Evolutionary conservation across 2,797 vertebrate species (phyloP), one percentile per base, ranked within the genome.

Genomic region (Hemitrygon akajei): DNA sequence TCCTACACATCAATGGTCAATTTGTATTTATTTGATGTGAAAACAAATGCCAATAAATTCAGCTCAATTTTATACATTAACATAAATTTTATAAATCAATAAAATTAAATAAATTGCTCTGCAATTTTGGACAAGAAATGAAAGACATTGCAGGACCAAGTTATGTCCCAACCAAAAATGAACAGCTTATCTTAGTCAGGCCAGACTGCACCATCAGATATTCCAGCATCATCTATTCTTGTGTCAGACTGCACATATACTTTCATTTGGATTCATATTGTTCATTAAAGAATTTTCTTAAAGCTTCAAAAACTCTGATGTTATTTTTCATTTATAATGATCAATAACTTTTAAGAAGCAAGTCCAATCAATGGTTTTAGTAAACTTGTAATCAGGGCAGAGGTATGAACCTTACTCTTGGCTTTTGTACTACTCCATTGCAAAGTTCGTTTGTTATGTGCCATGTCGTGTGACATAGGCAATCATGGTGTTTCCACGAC

Each of bases 101-200:
- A 66, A 66, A 66, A 66, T 66, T 9, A 66, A 66, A 14, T 9
- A 91, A 91, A 9, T 63, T 18, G n/a, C 11, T 16, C 25, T 63
- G 37, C 37, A n/a, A 71, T 11, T 91, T 71, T 91, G 63, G 37
- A 91, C 34, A 73, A 47, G 66, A 69, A 27, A 34, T 63, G 58
- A 66, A 27, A 34, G 18, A 58, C 63, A 25, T 66, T 56, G n/a
- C 7, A n/a, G 12, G 30, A 4, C 30, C 34, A 5, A 69, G 60
- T 40, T 40, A 34, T n/a, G n/a, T 47, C 0, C 16, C 16, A 34
- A 81, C 40, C 80, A 40, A 81, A 81, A 81, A 47, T 37, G 80
- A 81, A 81, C 9, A 87, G 25, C 89, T 71, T 91, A 91, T 71
- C 66, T 63, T 91, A 27, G 34, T 73, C 89, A 91, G 60, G 63